These are phyloP conservation scores for Orchesellides sinensis DNA, from an alignment of 2,888 invertebrate genomes.

Conservation along the genomic window DNA sequence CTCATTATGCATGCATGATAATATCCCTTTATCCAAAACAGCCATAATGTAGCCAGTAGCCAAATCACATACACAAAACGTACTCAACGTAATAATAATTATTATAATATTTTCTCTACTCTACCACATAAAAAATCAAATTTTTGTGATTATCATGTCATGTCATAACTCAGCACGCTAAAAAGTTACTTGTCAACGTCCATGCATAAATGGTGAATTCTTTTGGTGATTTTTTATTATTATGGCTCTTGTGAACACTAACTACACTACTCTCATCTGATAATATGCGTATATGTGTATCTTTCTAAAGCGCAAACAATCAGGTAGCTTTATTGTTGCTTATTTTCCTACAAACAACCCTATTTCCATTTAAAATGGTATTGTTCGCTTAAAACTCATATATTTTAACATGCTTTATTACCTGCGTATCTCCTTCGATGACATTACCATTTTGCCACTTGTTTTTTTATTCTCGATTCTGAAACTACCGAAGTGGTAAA, in stretches of 20 bases:
- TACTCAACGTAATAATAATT: conserved; percentile 8
- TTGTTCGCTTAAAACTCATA: too few relatives aligned
- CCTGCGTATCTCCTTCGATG: conserved; percentile 24
- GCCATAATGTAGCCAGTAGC: background rate
- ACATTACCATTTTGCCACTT: conserved; percentile 44
- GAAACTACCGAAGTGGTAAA: conserved; percentile 41
- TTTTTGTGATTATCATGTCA: conserved; percentile 52
- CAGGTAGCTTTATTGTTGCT: conserved; percentile 46
- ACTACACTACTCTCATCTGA: too few relatives aligned
- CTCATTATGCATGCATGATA: background rate
- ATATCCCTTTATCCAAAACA: background rate
- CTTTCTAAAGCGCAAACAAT: too few relatives aligned
- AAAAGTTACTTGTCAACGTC: conserved; percentile 45
- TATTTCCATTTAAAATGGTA: too few relatives aligned
- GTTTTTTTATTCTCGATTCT: background rate
- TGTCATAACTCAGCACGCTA: conserved; percentile 51
- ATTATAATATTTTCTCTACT: background rate
- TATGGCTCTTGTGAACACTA: too few relatives aligned
- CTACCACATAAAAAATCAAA: conserved; percentile 32
- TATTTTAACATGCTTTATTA: conserved; percentile 61
- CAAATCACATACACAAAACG: background rate
- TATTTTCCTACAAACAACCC: too few relatives aligned
- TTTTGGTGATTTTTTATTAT: background rate
- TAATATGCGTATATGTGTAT: too few relatives aligned
- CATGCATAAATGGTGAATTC: conserved; percentile 5